A percentile compares a stretch with the other conserved stretches of the same genome.
Evolutionary conservation across 30 jellyfish, hydroid and myxozoan species (phyloP).

Genomic region (Catostylus mosaicus): DNA sequence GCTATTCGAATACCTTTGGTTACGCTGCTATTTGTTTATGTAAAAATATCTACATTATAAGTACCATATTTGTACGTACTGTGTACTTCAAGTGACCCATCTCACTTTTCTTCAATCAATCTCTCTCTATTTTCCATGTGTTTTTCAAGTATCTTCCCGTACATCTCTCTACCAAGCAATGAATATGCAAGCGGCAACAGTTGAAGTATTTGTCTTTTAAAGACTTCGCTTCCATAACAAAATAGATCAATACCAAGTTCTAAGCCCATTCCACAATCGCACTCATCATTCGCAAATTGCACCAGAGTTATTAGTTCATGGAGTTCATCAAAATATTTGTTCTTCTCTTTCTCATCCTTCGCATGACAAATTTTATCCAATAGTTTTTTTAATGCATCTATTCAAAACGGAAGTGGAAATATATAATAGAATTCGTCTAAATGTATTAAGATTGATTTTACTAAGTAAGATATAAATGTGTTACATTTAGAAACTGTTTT

Average conservation of each 20-base stretch:
- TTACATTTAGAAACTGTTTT: no score
- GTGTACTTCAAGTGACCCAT: background rate
- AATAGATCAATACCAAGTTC: conserved; percentile 91
- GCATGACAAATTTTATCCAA: conserved; percentile 63
- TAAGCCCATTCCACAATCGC: conserved; percentile 97
- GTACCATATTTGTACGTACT: no score
- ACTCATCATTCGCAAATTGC: conserved; percentile 95
- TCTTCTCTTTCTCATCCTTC: conserved; percentile 39
- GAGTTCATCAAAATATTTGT: conserved; percentile 68
- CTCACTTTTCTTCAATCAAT: background rate
- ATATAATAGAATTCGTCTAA: no score
- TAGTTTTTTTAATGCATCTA: conserved; percentile 74
- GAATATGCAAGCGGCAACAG: conserved; percentile 86
- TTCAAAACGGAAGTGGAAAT: no score
- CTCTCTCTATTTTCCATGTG: conserved; percentile 65
- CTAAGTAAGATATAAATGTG: no score
- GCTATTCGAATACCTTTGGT: no score
- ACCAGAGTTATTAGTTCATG: conserved; percentile 82
- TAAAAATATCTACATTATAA: no score
- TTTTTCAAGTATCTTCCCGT: conserved; percentile 54
- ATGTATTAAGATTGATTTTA: no score
- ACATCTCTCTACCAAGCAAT: conserved; percentile 62
- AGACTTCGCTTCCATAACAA: conserved; percentile 60
- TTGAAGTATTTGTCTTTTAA: conserved; percentile 42
- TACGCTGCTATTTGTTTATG: no score